A percentile compares a stretch with the other conserved stretches of the same genome.
These are phyloP conservation scores for Anableps anableps DNA, from an alignment of 2,797 vertebrate species.

Conservation along the genomic window DNA sequence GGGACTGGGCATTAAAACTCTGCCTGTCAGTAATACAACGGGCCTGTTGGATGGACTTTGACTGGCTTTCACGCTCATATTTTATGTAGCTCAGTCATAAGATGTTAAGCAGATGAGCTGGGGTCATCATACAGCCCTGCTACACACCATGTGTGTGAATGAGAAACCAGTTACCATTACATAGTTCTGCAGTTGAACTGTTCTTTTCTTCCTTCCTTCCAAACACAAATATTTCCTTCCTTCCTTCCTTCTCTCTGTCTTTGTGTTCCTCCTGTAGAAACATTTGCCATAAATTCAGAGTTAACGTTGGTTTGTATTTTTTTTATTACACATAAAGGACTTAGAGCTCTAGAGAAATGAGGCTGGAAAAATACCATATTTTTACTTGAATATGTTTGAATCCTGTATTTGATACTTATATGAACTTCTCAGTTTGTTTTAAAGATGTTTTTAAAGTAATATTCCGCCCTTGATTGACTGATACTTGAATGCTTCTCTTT, in stretches of 20 bases:
- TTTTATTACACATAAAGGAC: background rate
- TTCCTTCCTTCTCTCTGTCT: background rate
- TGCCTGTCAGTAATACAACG: background rate
- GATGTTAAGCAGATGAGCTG: background rate
- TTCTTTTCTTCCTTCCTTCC: background rate
- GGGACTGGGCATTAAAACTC: background rate
- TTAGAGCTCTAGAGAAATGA: background rate
- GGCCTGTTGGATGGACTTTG: background rate
- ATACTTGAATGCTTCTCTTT: conserved; percentile 31
- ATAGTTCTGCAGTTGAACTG: background rate
- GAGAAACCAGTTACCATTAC: no score
- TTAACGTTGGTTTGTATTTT: background rate
- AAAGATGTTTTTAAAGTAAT: background rate
- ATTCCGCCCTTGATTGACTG: background rate
- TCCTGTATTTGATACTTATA: background rate
- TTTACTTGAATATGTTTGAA: background rate
- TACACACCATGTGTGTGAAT: no score
- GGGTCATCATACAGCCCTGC: no score
- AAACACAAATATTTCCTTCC: background rate
- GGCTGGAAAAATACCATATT: background rate
- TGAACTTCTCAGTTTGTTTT: background rate
- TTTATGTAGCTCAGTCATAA: background rate
- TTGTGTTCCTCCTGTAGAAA: background rate
- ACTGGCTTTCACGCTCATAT: background rate
- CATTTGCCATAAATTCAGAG: background rate